Percentiles rank a stretch among this genome's conserved stretches.
phyloP scores from a whole-genome alignment of 2,113 vertebrate genomes.

The Eclectus roratus region DNA sequence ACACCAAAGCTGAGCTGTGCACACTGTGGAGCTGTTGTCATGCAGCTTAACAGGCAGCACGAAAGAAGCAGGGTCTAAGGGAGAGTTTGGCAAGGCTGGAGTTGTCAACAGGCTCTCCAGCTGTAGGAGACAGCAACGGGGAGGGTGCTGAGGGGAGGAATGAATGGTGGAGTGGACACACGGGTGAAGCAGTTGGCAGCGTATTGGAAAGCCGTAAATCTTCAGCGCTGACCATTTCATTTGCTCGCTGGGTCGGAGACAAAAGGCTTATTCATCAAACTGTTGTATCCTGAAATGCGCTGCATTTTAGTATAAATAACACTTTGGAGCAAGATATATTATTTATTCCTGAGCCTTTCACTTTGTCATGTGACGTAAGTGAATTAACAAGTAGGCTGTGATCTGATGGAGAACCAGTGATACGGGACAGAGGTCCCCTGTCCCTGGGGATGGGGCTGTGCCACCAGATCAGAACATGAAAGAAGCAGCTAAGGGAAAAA shows the following conservation, averaged over 20 bases:
- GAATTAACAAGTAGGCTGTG: neutral
- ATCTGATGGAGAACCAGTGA: neutral
- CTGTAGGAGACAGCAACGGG: rapidly evolving
- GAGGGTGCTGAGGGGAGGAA: neutral
- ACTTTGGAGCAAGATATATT: neutral
- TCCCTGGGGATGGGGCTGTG: neutral
- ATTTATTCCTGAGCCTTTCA: neutral
- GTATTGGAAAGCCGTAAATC: neutral
- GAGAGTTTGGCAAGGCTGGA: neutral
- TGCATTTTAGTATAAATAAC: neutral
- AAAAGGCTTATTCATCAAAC: neutral
- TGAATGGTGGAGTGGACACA: rapidly evolving
- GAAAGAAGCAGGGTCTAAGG: neutral
- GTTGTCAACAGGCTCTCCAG: neutral
- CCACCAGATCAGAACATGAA: neutral
- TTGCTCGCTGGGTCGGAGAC: neutral
- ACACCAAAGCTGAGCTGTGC: rapidly evolving
- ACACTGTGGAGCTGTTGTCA: rapidly evolving
- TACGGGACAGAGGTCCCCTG: neutral
- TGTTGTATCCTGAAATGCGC: neutral
- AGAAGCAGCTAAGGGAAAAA: neutral
- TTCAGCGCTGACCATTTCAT: neutral
- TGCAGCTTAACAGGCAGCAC: neutral
- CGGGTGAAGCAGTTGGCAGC: neutral
- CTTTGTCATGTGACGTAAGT: neutral